Evolutionary conservation across 2,113 vertebrate species (phyloP).

Genomic region (Megaceryle maxima): DNA sequence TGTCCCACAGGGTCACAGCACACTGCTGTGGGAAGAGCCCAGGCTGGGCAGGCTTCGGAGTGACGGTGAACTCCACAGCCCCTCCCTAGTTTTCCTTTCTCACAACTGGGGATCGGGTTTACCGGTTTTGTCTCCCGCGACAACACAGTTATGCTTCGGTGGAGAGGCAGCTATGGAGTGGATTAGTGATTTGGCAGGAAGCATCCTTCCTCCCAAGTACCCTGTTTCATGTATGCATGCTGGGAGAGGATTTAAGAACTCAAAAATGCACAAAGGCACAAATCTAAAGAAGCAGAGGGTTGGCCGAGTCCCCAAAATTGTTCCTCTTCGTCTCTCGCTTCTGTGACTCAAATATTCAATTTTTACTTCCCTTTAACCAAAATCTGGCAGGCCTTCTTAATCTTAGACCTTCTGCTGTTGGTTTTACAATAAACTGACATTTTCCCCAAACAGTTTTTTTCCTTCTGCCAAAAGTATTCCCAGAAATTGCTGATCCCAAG

Average conservation of each 20-base stretch:
- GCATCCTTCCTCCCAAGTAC: background rate
- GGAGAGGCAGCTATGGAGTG: background rate
- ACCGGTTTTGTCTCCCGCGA: background rate
- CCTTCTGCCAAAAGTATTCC: background rate
- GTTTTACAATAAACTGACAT: slow-evolving; percentile 16
- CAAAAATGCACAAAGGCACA: background rate
- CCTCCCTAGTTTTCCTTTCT: background rate
- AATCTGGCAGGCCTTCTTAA: background rate
- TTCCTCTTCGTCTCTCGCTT: background rate
- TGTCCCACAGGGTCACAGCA: background rate
- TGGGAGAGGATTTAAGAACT: background rate
- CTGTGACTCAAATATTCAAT: background rate
- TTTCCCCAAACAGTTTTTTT: background rate
- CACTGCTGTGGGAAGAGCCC: background rate
- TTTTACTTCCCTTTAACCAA: background rate
- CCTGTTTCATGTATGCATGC: background rate
- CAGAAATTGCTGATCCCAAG: background rate
- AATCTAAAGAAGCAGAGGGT: background rate
- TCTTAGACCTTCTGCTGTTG: background rate
- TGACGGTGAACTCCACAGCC: background rate
- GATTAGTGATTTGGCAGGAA: background rate
- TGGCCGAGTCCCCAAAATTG: background rate
- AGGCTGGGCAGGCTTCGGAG: background rate
- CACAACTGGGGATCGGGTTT: background rate
- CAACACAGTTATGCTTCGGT: background rate